Base-by-base conservation (phyloP, 2,888 invertebrate species). In the Drosophila phalerata region DNA sequence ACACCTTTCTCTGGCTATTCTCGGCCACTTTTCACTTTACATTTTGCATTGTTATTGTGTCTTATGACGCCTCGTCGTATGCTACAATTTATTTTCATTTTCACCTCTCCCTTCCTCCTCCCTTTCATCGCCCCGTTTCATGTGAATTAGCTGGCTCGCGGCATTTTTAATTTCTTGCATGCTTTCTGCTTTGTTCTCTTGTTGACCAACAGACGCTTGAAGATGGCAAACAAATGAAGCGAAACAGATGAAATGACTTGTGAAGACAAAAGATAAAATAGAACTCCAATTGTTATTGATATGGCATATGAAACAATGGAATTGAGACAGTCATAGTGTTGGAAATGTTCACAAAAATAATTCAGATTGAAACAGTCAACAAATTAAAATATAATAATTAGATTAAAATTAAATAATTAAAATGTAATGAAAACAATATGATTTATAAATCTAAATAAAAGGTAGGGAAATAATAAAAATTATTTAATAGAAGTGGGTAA, bases 61-160 rank as follows among this genome's bases (percentile, higher is more conserved):
- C 77, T 80, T 75, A 77, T 81, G 77, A 69, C 69, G 77, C 74
- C 72, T 77, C 38, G 58, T 72, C 74, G 62, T 67, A 72, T 77
- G 81, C 80, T 64, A 69, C 82, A 81, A 77, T 79, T 73, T 81
- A 79, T 80, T 71, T 77, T 58, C 71, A 80, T 81, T 79, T 78
- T 57, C 68, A 42, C 15, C 32, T 25, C 17, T 15, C 17, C 52
- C 25, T 1, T 28, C 3, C 3, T 0, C 11, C 1, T 4, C 2
- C 11, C 5, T 17, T 30, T 6, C 22, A 2, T 19, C 5, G 1
- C 34, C 13, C 17, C 3, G 19, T 25, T 43, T 42, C 19, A 11
- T 9, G 10, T 10, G 28, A 57, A 64, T 69, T 60, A 66, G 64
- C 55, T 11, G 38, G 17, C 53, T 25, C 10, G 19, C 15, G 25